A percentile compares a stretch with the other conserved stretches of the same genome.
phyloP scores from a whole-genome alignment of 2,797 vertebrate species.

The Ceryle rudis region DNA sequence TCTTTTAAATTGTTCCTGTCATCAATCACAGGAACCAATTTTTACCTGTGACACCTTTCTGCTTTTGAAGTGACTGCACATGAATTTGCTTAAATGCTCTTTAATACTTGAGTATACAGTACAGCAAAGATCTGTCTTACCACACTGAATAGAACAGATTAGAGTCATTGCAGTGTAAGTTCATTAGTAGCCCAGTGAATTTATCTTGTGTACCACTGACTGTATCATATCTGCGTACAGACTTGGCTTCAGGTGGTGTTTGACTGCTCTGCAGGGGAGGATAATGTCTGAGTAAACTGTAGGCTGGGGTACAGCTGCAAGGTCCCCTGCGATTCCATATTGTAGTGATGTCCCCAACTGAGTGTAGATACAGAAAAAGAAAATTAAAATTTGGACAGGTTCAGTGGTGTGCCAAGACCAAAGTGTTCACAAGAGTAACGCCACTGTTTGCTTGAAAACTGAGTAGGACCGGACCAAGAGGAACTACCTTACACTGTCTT shows the following conservation, averaged over 20 bases:
- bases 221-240: rapidly evolving
- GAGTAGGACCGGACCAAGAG: not conserved
- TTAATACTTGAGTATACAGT: not conserved
- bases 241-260: not conserved
- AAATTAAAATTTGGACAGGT: too few relatives aligned
- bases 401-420: rapidly evolving
- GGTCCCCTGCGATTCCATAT: rapidly evolving
- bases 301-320: too few relatives aligned
- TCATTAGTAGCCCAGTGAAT: not conserved
- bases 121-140: not conserved
- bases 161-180: not conserved
- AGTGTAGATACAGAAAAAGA: not conserved
- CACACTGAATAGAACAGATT: not conserved
- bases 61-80: slow-evolving; percentile 9
- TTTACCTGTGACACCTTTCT: not conserved
- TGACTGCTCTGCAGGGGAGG: not conserved
- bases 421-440: not conserved
- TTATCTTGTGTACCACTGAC: not conserved
- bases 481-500: not conserved
- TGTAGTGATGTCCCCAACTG: rapidly evolving
- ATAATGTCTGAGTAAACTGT: rapidly evolving
- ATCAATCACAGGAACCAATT: slow-evolving; percentile 23
- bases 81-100: not conserved
- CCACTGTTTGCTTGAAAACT: not conserved
- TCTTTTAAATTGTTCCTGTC: not conserved